These are phyloP conservation scores for Podarcis cretensis DNA, from an alignment of 2,113 vertebrate genomes.

Conservation along the genomic window DNA sequence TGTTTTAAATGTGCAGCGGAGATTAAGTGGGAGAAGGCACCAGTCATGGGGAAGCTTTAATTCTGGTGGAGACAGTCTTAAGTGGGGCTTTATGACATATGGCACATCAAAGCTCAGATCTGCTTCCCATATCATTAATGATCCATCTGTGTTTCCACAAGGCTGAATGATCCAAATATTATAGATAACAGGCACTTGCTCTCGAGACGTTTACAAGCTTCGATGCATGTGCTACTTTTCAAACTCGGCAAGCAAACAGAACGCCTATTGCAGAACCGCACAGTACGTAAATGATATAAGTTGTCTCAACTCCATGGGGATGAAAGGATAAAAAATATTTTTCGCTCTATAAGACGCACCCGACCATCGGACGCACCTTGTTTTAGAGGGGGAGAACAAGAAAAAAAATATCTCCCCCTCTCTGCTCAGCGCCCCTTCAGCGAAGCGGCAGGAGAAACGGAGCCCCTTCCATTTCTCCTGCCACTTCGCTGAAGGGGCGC, in stretches of 20 bases:
- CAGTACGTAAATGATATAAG: neutral
- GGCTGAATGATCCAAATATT: neutral
- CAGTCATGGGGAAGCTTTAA: neutral
- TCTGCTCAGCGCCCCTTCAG: too few species aligned
- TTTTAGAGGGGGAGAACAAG: too few species aligned
- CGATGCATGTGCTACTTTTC: neutral
- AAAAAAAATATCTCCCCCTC: too few species aligned
- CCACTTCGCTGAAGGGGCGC: too few species aligned
- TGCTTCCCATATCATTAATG: neutral
- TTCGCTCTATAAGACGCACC: too few species aligned
- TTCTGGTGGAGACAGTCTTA: neutral
- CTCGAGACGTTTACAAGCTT: neutral
- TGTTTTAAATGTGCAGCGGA: neutral
- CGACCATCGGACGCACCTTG: too few species aligned
- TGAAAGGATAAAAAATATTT: too few species aligned
- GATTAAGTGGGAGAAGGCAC: neutral
- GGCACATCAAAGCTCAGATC: neutral
- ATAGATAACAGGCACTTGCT: neutral
- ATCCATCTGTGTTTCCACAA: neutral
- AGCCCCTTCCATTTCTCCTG: too few species aligned
- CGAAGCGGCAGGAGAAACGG: too few species aligned
- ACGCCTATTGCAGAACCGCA: neutral
- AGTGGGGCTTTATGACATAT: neutral
- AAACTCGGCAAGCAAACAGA: neutral
- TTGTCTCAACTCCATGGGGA: neutral